These are phyloP conservation scores for honey bee (Apis mellifera) DNA, from an alignment of 1,140 invertebrate genomes.

Conservation along the genomic window DNA sequence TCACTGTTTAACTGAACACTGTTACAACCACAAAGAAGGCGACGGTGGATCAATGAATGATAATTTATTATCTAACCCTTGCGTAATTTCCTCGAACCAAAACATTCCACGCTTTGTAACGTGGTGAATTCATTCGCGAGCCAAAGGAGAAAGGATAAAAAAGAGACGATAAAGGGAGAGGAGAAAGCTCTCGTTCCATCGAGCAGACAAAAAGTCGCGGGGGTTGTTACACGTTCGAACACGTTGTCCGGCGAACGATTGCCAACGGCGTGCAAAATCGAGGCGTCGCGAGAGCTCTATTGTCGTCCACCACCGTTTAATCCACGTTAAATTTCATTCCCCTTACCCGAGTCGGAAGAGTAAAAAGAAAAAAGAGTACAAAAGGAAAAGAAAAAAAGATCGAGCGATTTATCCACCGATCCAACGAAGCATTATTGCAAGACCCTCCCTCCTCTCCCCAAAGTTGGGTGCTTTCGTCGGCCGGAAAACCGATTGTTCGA, in stretches of 20 bases:
- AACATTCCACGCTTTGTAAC: too few species aligned
- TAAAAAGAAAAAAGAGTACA: too few species aligned
- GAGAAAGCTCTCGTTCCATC: neutral
- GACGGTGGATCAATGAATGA: slow-evolving; percentile 48
- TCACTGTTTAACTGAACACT: neutral
- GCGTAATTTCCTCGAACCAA: slow-evolving; percentile 41
- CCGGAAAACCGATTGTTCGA: slow-evolving; percentile 42
- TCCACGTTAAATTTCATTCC: slow-evolving; percentile 28
- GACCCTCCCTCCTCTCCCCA: too few species aligned
- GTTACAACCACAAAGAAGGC: neutral
- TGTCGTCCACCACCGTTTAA: slow-evolving; percentile 33
- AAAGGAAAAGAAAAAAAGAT: too few species aligned
- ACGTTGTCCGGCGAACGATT: neutral
- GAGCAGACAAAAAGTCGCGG: neutral
- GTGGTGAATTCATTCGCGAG: neutral
- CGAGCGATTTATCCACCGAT: too few species aligned
- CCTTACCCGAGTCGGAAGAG: neutral
- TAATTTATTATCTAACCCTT: slow-evolving; percentile 41
- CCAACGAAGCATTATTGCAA: too few species aligned
- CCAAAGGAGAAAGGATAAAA: neutral
- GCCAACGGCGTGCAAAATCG: neutral
- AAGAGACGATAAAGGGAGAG: too few species aligned
- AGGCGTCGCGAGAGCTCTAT: neutral
- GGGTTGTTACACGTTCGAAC: neutral
- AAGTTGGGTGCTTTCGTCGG: slow-evolving; percentile 5